Conservation (phyloP, 2,888 invertebrate genomes). For the Tetranychus truncatus region DNA sequence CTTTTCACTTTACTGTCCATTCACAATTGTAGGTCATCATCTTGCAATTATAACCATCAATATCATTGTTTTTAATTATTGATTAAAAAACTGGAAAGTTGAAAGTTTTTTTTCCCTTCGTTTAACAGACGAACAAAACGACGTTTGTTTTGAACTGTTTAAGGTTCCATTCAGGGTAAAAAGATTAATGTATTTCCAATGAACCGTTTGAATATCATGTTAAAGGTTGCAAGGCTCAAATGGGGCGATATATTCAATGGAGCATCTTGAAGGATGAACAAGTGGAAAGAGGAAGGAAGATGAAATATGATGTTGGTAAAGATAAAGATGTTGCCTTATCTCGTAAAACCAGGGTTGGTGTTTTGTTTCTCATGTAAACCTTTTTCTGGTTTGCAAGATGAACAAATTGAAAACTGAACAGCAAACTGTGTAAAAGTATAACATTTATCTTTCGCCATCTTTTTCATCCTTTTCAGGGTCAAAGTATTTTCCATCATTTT, state of each 20-base stretch:
- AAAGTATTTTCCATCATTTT: not conserved
- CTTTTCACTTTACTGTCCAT: not conserved
- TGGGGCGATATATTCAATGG: not conserved
- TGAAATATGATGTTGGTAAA: not conserved
- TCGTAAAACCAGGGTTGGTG: not conserved
- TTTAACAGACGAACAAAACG: no score
- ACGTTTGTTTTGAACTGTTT: no score
- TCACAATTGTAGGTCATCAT: not conserved
- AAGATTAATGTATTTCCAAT: not conserved
- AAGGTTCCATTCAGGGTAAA: not conserved
- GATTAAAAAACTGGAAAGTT: not conserved
- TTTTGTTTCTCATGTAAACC: no score
- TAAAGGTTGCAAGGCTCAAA: not conserved
- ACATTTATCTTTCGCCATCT: not conserved
- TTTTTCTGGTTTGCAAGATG: no score
- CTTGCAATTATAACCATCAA: not conserved
- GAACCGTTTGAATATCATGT: not conserved
- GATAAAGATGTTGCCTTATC: not conserved
- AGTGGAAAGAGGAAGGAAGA: not conserved
- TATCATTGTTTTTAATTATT: not conserved
- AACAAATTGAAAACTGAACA: not conserved
- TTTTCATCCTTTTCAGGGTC: not conserved
- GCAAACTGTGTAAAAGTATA: not conserved
- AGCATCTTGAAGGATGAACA: not conserved
- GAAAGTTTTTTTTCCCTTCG: no score